Conservation (phyloP, 53 echinoderm and acorn worm genomes). For the Temnopleurus reevesii region DNA sequence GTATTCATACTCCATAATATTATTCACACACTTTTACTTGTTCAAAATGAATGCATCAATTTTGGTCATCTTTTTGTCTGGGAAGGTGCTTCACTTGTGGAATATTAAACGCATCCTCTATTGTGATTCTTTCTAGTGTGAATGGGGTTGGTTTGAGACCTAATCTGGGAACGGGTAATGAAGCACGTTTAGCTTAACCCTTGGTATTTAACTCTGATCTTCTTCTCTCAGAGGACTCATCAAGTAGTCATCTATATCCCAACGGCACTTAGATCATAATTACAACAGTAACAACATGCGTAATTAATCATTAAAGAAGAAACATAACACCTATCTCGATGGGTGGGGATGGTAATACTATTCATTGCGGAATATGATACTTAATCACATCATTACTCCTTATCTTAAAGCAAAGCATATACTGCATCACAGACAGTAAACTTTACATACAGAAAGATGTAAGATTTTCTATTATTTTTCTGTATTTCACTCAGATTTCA, state of each 20-base stretch:
- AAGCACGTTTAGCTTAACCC: slow-evolving; percentile 19
- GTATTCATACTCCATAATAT: no score
- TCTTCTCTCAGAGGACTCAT: background rate
- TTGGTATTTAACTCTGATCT: background rate
- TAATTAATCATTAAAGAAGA: slow-evolving; percentile 4
- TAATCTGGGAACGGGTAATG: no score
- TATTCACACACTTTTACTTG: no score
- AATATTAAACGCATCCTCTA: no score
- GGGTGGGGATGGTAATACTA: background rate
- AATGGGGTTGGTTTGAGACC: no score
- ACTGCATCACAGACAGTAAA: no score
- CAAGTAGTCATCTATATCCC: slow-evolving; percentile 9
- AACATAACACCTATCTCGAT: background rate
- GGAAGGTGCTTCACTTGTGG: no score
- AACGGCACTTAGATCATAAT: slow-evolving; percentile 30
- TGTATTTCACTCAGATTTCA: background rate
- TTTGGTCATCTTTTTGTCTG: no score
- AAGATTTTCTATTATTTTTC: background rate
- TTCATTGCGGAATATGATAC: background rate
- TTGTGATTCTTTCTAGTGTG: no score
- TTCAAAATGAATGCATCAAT: no score
- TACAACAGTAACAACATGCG: slow-evolving; percentile 18
- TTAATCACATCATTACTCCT: background rate
- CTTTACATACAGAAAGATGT: no score
- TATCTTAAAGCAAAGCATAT: background rate